Evolutionary conservation across 2,888 invertebrate species (phyloP).

Genomic region (Amblyteles armatorius): DNA sequence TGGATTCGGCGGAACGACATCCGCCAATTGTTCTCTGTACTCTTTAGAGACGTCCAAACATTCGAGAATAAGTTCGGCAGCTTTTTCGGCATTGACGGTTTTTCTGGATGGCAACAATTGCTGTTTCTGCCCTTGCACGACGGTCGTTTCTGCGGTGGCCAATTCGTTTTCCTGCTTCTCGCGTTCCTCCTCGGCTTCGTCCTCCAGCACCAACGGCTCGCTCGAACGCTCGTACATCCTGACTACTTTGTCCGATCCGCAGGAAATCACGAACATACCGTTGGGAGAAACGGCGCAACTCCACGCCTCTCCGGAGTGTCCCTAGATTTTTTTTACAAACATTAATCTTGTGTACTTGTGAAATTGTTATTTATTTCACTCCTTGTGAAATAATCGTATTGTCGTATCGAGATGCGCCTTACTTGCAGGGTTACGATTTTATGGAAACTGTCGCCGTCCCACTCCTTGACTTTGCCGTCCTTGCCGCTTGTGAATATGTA

Average conservation of each 20-base stretch:
- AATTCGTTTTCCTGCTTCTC: slow-evolving; percentile 90
- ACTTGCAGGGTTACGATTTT: slow-evolving; percentile 95
- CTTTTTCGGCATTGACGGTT: slow-evolving; percentile 94
- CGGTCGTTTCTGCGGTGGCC: slow-evolving; percentile 90
- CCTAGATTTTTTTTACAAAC: slow-evolving; percentile 85
- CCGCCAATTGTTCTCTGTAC: slow-evolving; percentile 87
- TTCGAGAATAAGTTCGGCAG: slow-evolving; percentile 96
- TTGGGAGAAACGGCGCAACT: slow-evolving; percentile 91
- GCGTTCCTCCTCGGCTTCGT: slow-evolving; percentile 94
- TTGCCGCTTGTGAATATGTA: slow-evolving; percentile 97
- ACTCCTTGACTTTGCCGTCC: slow-evolving; percentile 97
- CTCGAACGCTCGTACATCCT: slow-evolving; percentile 94
- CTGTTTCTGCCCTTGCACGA: slow-evolving; percentile 90
- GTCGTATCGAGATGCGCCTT: slow-evolving; percentile 49
- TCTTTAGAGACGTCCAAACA: slow-evolving; percentile 92
- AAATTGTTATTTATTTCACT: too few relatives aligned
- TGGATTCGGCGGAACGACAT: slow-evolving; percentile 85
- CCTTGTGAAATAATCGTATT: background rate
- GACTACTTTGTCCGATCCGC: slow-evolving; percentile 95
- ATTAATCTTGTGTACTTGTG: background rate
- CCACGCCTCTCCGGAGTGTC: slow-evolving; percentile 93
- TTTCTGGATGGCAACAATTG: slow-evolving; percentile 94
- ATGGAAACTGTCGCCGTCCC: slow-evolving; percentile 97
- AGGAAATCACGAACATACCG: slow-evolving; percentile 91
- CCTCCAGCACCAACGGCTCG: slow-evolving; percentile 96